A percentile compares a stretch with the other conserved stretches of the same genome.
Conservation (phyloP, 2,113 vertebrate species). For the Mirounga angustirostris region DNA sequence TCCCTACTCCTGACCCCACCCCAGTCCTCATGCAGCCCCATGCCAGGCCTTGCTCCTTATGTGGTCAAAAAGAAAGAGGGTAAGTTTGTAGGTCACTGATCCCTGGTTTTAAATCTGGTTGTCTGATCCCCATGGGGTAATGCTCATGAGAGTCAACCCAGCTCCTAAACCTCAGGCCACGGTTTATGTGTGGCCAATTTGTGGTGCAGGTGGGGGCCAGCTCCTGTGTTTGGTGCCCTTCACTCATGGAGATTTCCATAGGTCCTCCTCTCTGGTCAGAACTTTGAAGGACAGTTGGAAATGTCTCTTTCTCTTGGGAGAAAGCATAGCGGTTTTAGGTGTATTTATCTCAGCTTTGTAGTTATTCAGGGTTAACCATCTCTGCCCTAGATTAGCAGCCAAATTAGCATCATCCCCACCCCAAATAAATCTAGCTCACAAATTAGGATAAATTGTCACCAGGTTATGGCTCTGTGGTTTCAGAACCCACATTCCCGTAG, state of each 20-base stretch:
- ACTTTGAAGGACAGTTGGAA: background rate
- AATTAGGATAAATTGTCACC: background rate
- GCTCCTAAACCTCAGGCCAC: background rate
- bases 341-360: background rate
- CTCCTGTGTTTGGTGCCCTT: background rate
- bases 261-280: background rate
- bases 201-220: rapidly evolving
- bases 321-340: rapidly evolving
- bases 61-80: background rate
- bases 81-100: too few species aligned
- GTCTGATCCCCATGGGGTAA: background rate
- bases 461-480: background rate
- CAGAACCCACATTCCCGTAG: background rate
- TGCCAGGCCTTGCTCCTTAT: background rate
- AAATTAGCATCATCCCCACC: too few species aligned
- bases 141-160: rapidly evolving
- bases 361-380: background rate
- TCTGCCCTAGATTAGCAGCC: background rate
- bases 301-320: background rate
- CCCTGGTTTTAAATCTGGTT: too few species aligned
- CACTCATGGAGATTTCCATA: background rate
- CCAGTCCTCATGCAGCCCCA: background rate
- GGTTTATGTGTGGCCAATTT: too few species aligned
- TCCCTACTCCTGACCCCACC: background rate
- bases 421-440: background rate